Conservation (phyloP, 2,113 vertebrate species). For the Muntiacus reevesi region DNA sequence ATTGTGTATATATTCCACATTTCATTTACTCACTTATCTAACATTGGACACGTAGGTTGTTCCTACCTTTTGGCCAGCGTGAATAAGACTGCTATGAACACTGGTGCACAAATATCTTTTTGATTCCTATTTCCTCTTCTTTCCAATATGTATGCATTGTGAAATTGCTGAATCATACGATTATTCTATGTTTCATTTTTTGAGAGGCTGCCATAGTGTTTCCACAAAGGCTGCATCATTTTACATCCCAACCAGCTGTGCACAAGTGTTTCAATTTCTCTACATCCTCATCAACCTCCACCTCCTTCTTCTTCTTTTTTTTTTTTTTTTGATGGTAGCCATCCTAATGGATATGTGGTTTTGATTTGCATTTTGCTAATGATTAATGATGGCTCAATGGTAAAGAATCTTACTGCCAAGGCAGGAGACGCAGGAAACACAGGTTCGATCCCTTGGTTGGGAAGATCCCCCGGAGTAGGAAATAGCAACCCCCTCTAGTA, state of each 20-base stretch:
- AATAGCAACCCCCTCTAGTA: not conserved
- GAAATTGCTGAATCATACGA: not conserved
- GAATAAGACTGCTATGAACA: not conserved
- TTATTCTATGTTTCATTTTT: not conserved
- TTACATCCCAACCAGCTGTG: not conserved
- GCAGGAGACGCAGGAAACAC: not conserved
- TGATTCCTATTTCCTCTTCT: not conserved
- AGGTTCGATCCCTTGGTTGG: not conserved
- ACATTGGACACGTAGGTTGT: rapidly evolving
- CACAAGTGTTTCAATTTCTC: not conserved
- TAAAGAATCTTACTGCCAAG: not conserved
- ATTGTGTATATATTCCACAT: not conserved
- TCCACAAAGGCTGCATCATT: not conserved
- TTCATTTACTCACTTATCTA: not conserved
- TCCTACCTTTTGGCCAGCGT: not conserved
- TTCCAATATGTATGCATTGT: not conserved
- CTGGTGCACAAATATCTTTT: not conserved
- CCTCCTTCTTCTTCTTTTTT: not conserved
- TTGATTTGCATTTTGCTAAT: not conserved
- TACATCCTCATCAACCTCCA: not conserved
- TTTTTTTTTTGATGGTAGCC: not conserved
- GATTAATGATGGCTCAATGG: not conserved
- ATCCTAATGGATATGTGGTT: not conserved
- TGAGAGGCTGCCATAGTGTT: not conserved
- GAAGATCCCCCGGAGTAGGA: not conserved